Evolutionary conservation across 2,888 invertebrate genomes (phyloP).

Genomic region (Spisula subtruncata): DNA sequence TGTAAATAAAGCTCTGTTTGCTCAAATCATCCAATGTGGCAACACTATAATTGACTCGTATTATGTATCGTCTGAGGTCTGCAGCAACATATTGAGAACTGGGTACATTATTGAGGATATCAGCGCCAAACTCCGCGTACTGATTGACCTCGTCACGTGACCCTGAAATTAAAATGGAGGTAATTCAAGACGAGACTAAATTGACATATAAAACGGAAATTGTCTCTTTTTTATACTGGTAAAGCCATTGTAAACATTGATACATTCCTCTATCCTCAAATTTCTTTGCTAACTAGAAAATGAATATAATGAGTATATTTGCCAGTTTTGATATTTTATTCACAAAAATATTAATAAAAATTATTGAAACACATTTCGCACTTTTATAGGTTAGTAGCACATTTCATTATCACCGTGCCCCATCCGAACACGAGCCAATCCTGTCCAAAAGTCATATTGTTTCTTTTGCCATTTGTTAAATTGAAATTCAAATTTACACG

Average conservation of each 20-base stretch:
- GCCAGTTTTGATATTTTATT: neutral
- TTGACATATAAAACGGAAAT: conserved; percentile 26
- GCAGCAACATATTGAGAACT: neutral
- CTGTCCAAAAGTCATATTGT: no score
- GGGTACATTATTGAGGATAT: neutral
- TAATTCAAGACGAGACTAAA: conserved; percentile 18
- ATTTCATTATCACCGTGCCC: no score
- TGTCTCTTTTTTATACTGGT: neutral
- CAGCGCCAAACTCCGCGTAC: neutral
- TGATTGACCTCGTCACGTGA: neutral
- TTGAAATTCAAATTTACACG: no score
- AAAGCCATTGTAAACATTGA: neutral
- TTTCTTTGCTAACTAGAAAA: neutral
- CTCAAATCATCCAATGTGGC: neutral
- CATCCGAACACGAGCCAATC: no score
- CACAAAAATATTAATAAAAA: neutral
- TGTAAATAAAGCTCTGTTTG: conserved; percentile 24
- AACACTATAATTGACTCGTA: conserved; percentile 15
- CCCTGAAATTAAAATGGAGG: neutral
- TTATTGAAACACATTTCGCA: neutral
- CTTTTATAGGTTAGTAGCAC: neutral
- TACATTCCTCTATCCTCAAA: neutral
- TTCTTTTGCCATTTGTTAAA: no score
- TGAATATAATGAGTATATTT: neutral
- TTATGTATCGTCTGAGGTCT: neutral